These are phyloP conservation scores for Leptoteleia sp. DNA, from an alignment of 1,140 invertebrate species.

Conservation along the genomic window DNA sequence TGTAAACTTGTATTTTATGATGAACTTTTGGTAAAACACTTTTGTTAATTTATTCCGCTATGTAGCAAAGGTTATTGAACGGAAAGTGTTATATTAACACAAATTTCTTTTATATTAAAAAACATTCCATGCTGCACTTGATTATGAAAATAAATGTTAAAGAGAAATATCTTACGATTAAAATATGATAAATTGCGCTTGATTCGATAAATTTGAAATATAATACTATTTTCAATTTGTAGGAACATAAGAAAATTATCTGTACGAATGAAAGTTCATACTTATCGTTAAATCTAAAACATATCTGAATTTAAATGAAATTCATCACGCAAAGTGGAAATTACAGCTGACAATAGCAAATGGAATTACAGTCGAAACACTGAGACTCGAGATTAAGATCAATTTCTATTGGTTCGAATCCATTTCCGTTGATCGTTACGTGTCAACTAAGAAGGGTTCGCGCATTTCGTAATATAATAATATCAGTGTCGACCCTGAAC, in stretches of 20 bases:
- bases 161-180: too few relatives aligned
- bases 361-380: slow-evolving; percentile 23
- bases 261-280: not conserved
- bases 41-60: too few relatives aligned
- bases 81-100: too few relatives aligned
- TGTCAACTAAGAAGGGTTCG: slow-evolving; percentile 20
- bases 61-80: too few relatives aligned
- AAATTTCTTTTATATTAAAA: too few relatives aligned
- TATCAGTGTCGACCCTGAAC: slow-evolving; percentile 7
- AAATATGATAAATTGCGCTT: too few relatives aligned
- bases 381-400: slow-evolving; percentile 42
- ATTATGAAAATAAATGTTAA: too few relatives aligned
- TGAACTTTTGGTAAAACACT: too few relatives aligned
- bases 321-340: slow-evolving; percentile 36
- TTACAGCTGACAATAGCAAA: slow-evolving; percentile 24
- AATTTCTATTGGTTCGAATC: slow-evolving; percentile 31
- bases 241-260: slow-evolving; percentile 5
- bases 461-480: slow-evolving; percentile 31
- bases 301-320: slow-evolving; percentile 42
- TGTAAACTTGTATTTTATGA: too few relatives aligned
- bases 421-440: slow-evolving; percentile 16
- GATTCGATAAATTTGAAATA: too few relatives aligned
- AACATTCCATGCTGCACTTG: too few relatives aligned
- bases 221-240: slow-evolving; percentile 3
- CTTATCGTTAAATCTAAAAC: slow-evolving; percentile 22